Conservation (phyloP, 2,797 vertebrate genomes). For the Leptoclinus maculatus region DNA sequence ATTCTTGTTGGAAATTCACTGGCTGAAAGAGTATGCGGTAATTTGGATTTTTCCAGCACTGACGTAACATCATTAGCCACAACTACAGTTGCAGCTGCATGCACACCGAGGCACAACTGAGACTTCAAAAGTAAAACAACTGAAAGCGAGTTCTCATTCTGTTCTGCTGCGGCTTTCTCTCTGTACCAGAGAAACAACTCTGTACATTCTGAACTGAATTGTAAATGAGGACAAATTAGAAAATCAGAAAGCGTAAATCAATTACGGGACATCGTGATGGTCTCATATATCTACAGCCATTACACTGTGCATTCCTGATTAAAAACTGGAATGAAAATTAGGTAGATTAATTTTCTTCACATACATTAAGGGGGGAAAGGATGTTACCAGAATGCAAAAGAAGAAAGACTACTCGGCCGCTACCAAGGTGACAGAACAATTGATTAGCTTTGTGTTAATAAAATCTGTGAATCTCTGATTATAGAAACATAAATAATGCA, state of each 20-base stretch:
- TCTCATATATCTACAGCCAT: neutral
- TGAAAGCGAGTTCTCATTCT: neutral
- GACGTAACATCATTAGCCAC: neutral
- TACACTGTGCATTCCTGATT: neutral
- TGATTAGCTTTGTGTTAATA: neutral
- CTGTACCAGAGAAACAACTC: neutral
- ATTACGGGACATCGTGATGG: neutral
- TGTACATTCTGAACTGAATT: conserved; percentile 16
- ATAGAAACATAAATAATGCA: conserved; percentile 1
- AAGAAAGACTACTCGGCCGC: neutral
- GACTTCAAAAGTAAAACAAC: conserved; percentile 18
- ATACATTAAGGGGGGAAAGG: neutral
- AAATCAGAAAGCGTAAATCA: conserved; percentile 4
- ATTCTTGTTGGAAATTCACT: neutral
- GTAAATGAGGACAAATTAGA: conserved; percentile 23
- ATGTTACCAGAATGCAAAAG: neutral
- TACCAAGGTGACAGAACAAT: neutral
- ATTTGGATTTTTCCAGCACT: neutral
- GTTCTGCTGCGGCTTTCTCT: conserved; percentile 12
- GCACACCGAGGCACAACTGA: neutral
- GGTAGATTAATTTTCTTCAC: neutral
- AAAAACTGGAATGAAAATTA: neutral
- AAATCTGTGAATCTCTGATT: neutral
- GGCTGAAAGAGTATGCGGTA: neutral
- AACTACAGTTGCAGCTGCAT: neutral